Evolutionary conservation across 2,797 vertebrate species (phyloP).

Genomic region (Arnoldichthys spilopterus): DNA sequence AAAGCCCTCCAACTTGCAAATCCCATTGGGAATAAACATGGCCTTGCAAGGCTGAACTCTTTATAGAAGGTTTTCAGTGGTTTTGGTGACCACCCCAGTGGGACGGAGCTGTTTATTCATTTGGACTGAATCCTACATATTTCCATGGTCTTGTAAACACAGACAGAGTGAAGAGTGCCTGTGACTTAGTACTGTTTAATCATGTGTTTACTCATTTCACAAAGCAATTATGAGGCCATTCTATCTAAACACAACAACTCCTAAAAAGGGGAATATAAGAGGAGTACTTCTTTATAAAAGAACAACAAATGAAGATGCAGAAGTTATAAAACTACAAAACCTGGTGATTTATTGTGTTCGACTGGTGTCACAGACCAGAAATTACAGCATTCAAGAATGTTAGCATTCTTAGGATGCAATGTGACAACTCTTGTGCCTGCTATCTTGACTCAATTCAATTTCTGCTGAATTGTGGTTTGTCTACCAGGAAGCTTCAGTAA

Average conservation of each 20-base stretch:
- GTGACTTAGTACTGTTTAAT: conserved; percentile 32
- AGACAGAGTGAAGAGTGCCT: conserved; percentile 8
- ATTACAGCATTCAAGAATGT: not conserved
- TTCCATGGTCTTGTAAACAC: conserved; percentile 37
- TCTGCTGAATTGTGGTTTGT: conserved; percentile 3
- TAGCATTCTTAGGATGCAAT: not conserved
- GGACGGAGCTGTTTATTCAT: conserved; percentile 40
- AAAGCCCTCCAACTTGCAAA: not conserved
- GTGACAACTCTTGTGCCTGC: not conserved
- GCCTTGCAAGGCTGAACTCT: not conserved
- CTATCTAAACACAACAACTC: conserved; percentile 4
- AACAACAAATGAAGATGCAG: no score
- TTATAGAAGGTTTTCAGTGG: conserved; percentile 21
- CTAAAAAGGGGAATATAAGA: not conserved
- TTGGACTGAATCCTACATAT: conserved; percentile 25
- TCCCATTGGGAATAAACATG: conserved; percentile 20
- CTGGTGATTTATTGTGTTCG: not conserved
- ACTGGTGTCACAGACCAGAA: not conserved
- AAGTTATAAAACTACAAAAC: not conserved
- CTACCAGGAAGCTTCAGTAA: not conserved
- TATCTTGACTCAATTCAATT: not conserved
- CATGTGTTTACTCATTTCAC: conserved; percentile 14
- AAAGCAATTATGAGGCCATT: conserved; percentile 1
- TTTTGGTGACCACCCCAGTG: conserved; percentile 24
- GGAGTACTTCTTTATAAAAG: not conserved